Conservation (phyloP, 2,888 invertebrate genomes). For the Exephanes ischioxanthus region DNA sequence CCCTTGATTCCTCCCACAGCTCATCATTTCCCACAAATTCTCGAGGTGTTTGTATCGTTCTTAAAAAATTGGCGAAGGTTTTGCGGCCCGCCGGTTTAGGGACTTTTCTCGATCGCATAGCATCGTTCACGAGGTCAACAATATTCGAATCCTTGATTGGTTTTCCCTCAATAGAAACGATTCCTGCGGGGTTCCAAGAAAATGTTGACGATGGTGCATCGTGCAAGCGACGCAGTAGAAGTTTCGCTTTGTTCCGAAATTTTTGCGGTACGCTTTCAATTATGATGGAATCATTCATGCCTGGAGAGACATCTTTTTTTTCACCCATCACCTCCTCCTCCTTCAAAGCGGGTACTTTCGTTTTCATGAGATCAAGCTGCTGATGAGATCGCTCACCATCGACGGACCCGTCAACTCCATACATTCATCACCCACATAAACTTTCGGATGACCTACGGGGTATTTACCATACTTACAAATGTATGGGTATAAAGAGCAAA, state of each 20-base stretch:
- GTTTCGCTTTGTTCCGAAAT: background rate
- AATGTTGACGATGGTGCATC: background rate
- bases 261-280: background rate
- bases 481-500: too few species aligned
- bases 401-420: too few species aligned
- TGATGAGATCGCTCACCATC: slow-evolving; percentile 29
- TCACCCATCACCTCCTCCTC: background rate
- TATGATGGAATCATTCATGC: background rate
- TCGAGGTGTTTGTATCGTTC: slow-evolving; percentile 16
- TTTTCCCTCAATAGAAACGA: slow-evolving; percentile 25
- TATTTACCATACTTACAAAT: too few species aligned
- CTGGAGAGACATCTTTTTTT: too few species aligned
- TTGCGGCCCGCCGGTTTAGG: slow-evolving; percentile 15
- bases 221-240: background rate
- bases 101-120: background rate
- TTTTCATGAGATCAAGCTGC: slow-evolving; percentile 6
- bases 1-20: background rate
- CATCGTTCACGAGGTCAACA: slow-evolving; percentile 53
- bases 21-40: slow-evolving; percentile 38
- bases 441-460: too few species aligned
- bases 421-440: too few species aligned
- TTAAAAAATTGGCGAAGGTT: slow-evolving; percentile 24
- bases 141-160: slow-evolving; percentile 47
- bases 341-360: background rate
- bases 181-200: slow-evolving; percentile 42